phyloP scores from a whole-genome alignment of 2,797 vertebrate species.

The Pterois miles region DNA sequence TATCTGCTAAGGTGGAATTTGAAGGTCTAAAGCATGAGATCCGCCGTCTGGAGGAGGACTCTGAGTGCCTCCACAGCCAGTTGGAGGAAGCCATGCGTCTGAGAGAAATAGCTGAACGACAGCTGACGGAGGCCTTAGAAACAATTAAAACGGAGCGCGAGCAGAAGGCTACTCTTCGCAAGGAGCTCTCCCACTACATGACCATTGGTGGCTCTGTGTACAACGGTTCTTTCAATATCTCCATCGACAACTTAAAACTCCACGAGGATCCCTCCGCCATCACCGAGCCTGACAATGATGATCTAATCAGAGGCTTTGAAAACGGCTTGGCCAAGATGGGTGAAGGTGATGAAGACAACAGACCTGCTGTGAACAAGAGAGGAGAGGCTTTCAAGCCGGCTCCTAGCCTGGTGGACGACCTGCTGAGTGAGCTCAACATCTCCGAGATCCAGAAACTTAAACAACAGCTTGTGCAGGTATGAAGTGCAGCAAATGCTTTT shows the following conservation, averaged over 20 bases:
- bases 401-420: slow-evolving; percentile 95
- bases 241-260: slow-evolving; percentile 84
- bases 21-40: slow-evolving; percentile 98
- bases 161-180: slow-evolving; percentile 94
- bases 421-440: slow-evolving; percentile 97
- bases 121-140: slow-evolving; percentile 94
- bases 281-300: slow-evolving; percentile 88
- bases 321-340: slow-evolving; percentile 86
- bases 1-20: slow-evolving; percentile 90
- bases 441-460: slow-evolving; percentile 99
- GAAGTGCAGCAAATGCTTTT: neutral
- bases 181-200: slow-evolving; percentile 97
- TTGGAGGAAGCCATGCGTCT: slow-evolving; percentile 93
- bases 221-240: slow-evolving; percentile 89
- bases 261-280: slow-evolving; percentile 80
- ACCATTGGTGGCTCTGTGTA: slow-evolving; percentile 93
- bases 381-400: slow-evolving; percentile 88
- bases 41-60: slow-evolving; percentile 94
- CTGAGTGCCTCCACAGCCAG: slow-evolving; percentile 93
- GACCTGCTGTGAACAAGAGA: slow-evolving; percentile 84
- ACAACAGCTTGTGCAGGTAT: slow-evolving; percentile 95
- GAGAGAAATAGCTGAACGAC: slow-evolving; percentile 95
- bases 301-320: slow-evolving; percentile 91
- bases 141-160: slow-evolving; percentile 95
- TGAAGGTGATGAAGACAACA: slow-evolving; percentile 82